Conservation (phyloP, 2,113 vertebrate species). For the Microtus richardsoni region DNA sequence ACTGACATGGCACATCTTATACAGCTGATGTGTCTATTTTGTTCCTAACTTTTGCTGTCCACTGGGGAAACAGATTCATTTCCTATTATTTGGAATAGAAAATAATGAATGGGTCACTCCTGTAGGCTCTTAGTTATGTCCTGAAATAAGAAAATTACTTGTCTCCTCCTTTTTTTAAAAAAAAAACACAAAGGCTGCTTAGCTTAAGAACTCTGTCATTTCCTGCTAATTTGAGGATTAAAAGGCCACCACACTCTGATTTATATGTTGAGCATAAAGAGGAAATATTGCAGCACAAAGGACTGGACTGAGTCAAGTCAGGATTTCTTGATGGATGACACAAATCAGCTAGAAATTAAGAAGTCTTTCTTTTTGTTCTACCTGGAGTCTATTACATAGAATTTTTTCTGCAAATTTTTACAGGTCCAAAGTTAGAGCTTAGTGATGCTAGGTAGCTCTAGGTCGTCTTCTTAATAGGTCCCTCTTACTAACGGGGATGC, state of each 20-base stretch:
- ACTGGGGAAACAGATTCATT: neutral
- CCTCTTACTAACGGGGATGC: slow-evolving; percentile 19
- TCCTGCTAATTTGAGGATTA: neutral
- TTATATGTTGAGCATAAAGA: slow-evolving; percentile 8
- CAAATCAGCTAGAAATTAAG: slow-evolving; percentile 32
- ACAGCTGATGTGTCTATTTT: neutral
- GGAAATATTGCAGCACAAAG: neutral
- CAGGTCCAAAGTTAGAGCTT: neutral
- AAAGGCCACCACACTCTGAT: neutral
- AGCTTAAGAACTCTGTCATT: neutral
- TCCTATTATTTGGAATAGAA: slow-evolving; percentile 24
- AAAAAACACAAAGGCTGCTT: neutral
- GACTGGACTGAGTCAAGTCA: neutral
- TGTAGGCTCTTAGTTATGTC: neutral
- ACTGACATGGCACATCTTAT: neutral
- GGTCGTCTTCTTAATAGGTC: slow-evolving; percentile 39
- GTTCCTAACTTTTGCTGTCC: neutral
- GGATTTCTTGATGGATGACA: neutral
- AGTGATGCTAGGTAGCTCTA: slow-evolving; percentile 14
- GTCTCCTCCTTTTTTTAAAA: neutral
- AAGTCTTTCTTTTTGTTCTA: slow-evolving; percentile 63
- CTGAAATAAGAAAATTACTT: neutral
- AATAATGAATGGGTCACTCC: neutral
- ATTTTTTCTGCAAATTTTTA: slow-evolving; percentile 29
- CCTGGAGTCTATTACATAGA: neutral